phyloP scores from a whole-genome alignment of 2,113 vertebrate species.

The Syrmaticus mikado region DNA sequence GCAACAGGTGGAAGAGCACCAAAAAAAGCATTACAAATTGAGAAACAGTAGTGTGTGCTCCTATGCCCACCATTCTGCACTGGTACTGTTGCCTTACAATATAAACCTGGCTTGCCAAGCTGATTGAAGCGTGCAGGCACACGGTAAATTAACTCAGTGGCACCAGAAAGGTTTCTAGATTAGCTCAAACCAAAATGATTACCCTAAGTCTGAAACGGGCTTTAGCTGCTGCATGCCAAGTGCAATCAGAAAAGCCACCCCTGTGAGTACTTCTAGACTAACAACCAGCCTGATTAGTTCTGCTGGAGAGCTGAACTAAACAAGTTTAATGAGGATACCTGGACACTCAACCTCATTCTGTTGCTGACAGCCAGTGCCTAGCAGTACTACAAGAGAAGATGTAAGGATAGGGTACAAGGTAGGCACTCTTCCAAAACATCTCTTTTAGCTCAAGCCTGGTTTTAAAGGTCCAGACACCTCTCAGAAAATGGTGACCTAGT shows the following conservation, averaged over 20 bases:
- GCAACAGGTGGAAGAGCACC: background rate
- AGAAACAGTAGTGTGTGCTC: background rate
- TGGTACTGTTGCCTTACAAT: background rate
- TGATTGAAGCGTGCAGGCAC: background rate
- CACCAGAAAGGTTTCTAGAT: background rate
- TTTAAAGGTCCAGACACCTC: background rate
- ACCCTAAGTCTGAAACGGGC: background rate
- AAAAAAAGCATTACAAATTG: rapidly evolving
- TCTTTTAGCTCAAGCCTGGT: background rate
- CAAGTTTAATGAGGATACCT: background rate
- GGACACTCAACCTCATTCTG: background rate
- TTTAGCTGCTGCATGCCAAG: rapidly evolving
- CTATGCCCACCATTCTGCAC: rapidly evolving
- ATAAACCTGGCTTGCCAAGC: background rate
- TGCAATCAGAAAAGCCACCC: background rate
- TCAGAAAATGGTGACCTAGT: background rate
- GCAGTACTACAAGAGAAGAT: background rate
- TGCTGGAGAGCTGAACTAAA: background rate
- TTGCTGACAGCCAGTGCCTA: background rate
- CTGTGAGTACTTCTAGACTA: background rate
- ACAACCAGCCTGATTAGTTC: no score
- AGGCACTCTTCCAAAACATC: rapidly evolving
- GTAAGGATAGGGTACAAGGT: background rate
- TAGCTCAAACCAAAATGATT: background rate
- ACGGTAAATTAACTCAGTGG: background rate